A percentile compares a stretch with the other conserved stretches of the same genome.
Evolutionary conservation across 2,113 vertebrate genomes (phyloP).

Genomic region (Nyctereutes procyonoides): DNA sequence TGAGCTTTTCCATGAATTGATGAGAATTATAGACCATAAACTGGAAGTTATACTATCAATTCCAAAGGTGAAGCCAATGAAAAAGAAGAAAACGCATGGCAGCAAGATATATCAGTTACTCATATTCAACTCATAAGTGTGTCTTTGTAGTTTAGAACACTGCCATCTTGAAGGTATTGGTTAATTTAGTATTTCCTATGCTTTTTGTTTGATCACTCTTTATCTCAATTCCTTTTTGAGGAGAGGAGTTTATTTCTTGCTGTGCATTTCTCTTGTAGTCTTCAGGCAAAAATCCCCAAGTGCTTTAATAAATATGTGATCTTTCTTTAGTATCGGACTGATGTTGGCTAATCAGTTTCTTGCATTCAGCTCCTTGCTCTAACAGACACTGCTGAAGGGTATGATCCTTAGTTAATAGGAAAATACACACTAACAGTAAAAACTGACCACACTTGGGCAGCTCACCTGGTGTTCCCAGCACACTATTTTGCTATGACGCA

Average conservation of each 20-base stretch:
- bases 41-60: background rate
- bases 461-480: background rate
- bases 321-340: background rate
- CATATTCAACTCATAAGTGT: background rate
- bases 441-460: background rate
- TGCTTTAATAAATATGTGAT: background rate
- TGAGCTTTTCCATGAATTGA: background rate
- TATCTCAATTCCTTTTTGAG: background rate
- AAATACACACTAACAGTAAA: background rate
- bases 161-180: background rate
- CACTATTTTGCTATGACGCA: background rate
- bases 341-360: background rate
- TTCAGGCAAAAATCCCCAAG: background rate
- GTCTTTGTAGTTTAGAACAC: background rate
- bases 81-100: background rate
- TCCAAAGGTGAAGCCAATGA: background rate
- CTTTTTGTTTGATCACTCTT: background rate
- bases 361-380: background rate
- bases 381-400: background rate
- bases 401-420: background rate
- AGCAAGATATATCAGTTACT: background rate
- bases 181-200: background rate
- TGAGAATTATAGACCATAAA: background rate
- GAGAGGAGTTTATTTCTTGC: background rate
- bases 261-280: background rate